Base-by-base conservation (phyloP, 2,888 invertebrate species). In the Minunthozetes semirufus region DNA sequence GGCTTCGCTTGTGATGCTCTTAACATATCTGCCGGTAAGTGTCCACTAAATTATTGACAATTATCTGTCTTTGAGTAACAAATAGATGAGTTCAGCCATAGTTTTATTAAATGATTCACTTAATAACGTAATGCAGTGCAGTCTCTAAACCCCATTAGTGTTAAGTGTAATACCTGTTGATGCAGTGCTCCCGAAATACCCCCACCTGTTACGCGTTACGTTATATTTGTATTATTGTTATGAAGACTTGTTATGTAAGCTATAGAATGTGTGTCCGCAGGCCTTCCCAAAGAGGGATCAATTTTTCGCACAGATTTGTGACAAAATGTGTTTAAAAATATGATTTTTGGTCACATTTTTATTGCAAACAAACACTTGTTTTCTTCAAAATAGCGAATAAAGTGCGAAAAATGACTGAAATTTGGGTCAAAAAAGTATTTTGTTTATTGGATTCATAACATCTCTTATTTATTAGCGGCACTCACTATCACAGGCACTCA, bases 1-100 rank as follows among this genome's bases (percentile, higher is more conserved):
- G 76, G 76, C 25, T 66, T 74, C 17, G 77, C 78, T 19, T 78
- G 78, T n/a, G 73, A 73, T 9, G 66, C 74, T 6, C 72, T 79
- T 3, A 75, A 75, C 53, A 79, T 79, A 66, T 77, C 76, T 74
- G 73, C 76, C 72, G 79, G 79, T 79, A 75, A 75, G 76, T 75
- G 17, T 72, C 42, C 22, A 5, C 19, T n/a, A 22, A 11, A n/a
- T 38, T 50, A 33, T 8, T 71, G 33, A 42, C 42, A 42, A 42
- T 42, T 42, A 13, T 42, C 42, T 42, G n/a, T n/a, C 71, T 13
- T 72, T n/a, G n/a, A 29, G 19, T 66, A 8, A 61, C 5, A 25
- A 61, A 27, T 25, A 9, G 9, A 53, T 4, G 29, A 25, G 27
- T 27, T 19, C n/a, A 50, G 50, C 50, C 17, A n/a, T 50, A 6